Base-by-base conservation (phyloP, 2,888 invertebrate genomes). In the Celastrina argiolus region DNA sequence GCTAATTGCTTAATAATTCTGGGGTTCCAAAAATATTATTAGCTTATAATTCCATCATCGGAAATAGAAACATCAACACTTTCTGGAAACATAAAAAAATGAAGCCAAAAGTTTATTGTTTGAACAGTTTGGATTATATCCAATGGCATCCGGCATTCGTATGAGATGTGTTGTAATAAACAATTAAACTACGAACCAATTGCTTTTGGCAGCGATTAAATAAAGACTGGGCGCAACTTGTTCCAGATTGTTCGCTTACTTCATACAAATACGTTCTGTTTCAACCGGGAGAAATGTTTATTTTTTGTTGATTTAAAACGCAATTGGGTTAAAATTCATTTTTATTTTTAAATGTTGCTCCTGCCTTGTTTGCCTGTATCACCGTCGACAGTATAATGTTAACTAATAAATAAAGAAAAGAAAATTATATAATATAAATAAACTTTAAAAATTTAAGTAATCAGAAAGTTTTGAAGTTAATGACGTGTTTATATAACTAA, bases 51-150 rank as follows among this genome's bases (percentile, higher is more conserved):
- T n/a, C n/a, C n/a, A n/a, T 31, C 31, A 31, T 31, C 31, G 6
- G 7, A 51, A 51, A 51, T 51, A 22, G 7, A 51, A 22, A 12
- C 3, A 18, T 42, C 18, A 51, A 51, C 22, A 51, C 51, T 51
- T 51, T 51, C n/a, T n/a, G 3, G 1, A 41, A n/a, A 22, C 51
- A 51, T 22, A 12, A 12, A 51, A 16, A 51, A 51, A 26, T 51
- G 4, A 22, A 14, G 51, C 12, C 51, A 51, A 10, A 26, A 51
- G 51, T 51, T 12, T 51, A 51, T 26, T 51, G 51, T 51, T 51
- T 51, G 51, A 51, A 51, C 22, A 51, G 26, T 26, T 51, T 26
- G 51, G 51, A 51, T 51, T 51, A 51, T 51, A 51, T 51, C 51
- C 51, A 51, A 51, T 51, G 5, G 51, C 22, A 51, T 51, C 51